Conservation (phyloP, 2,888 invertebrate species). For the Scrobipalpa costella region DNA sequence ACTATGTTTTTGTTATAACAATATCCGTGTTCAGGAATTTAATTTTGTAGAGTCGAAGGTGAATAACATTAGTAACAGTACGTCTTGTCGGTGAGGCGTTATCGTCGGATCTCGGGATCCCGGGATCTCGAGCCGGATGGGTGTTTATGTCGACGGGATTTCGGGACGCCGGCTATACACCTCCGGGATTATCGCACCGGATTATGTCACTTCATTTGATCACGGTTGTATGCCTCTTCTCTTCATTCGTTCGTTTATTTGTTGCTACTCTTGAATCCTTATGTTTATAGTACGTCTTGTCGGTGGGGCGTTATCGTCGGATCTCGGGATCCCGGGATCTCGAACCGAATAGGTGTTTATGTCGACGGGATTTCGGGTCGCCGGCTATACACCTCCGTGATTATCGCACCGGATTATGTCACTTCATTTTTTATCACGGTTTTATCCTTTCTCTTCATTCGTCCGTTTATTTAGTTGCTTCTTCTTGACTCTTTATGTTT, state of each 20-base stretch:
- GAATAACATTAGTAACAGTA: not conserved
- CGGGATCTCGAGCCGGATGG: not conserved
- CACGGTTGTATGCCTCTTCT: too few relatives aligned
- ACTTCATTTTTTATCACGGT: constrained; percentile 10
- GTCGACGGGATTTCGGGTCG: constrained; percentile 14
- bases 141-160: constrained; percentile 14
- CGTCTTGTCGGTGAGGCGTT: constrained; percentile 1
- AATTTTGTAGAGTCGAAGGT: not conserved
- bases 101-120: not conserved
- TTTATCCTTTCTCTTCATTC: not conserved
- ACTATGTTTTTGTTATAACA: too few relatives aligned
- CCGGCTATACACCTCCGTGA: constrained; percentile 6
- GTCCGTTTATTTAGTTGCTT: too few relatives aligned
- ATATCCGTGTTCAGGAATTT: not conserved
- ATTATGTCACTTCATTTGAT: constrained; percentile 17
- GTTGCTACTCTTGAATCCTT: not conserved
- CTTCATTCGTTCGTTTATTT: not conserved
- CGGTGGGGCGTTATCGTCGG: constrained; percentile 9
- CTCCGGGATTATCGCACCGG: constrained; percentile 6
- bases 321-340: not conserved
- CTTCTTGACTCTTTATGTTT: constrained; percentile 3
- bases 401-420: constrained; percentile 11
- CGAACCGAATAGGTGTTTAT: not conserved
- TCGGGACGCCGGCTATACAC: constrained; percentile 13
- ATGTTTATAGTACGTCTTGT: constrained; percentile 2